Evolutionary conservation across 2,797 vertebrate genomes (phyloP).

Genomic region (Eupleurogrammus muticus): DNA sequence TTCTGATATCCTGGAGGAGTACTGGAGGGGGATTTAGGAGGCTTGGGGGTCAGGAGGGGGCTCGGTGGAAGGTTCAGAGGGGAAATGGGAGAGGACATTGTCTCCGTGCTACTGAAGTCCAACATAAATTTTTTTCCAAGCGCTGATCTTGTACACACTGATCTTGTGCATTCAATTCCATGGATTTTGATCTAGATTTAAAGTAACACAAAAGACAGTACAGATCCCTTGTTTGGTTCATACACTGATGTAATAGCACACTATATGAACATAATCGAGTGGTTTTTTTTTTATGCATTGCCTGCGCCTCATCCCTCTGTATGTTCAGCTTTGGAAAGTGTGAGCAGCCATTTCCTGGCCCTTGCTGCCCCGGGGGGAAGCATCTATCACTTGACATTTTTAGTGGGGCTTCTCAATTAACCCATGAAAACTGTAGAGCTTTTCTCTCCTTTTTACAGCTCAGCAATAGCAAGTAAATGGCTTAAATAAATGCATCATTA

Average conservation of each 20-base stretch:
- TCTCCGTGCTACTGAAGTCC: constrained; percentile 32
- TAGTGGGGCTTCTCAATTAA: constrained; percentile 82
- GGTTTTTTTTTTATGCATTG: not conserved
- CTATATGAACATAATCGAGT: not conserved
- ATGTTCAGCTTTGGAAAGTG: constrained; percentile 61
- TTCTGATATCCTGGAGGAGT: constrained; percentile 70
- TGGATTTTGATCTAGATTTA: not conserved
- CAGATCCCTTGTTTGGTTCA: constrained; percentile 1
- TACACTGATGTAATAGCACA: not conserved
- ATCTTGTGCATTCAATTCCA: not conserved
- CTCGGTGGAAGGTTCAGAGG: constrained; percentile 14
- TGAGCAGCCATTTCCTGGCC: constrained; percentile 57
- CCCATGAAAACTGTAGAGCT: constrained; percentile 79
- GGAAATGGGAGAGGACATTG: constrained; percentile 16
- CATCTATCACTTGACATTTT: constrained; percentile 83
- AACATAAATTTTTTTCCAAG: constrained; percentile 13
- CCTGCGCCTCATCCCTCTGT: constrained; percentile 4
- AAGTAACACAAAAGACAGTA: not conserved
- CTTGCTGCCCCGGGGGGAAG: constrained; percentile 63
- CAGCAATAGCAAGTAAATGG: constrained; percentile 70
- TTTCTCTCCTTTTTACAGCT: constrained; percentile 64
- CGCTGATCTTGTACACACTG: constrained; percentile 11
- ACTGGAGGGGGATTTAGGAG: constrained; percentile 51
- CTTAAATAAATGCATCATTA: constrained; percentile 83
- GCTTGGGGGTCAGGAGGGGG: constrained; percentile 53